Percentiles rank a stretch among this genome's conserved stretches.
phyloP scores from a whole-genome alignment of 1,140 invertebrate genomes.

The Aleiodes sp. region DNA sequence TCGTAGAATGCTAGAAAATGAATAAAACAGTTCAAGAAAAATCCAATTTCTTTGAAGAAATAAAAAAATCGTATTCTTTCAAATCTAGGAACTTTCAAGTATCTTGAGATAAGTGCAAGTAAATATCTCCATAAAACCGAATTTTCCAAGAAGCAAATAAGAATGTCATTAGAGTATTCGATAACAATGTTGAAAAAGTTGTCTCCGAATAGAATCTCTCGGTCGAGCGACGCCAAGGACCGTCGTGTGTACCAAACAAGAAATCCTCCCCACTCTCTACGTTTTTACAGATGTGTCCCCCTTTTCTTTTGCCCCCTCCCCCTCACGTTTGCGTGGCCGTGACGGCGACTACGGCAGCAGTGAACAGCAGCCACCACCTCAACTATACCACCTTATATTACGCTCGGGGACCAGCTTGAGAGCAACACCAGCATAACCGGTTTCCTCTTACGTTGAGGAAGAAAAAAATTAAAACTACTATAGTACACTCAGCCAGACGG shows the following conservation, averaged over 20 bases:
- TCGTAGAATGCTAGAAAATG: no score
- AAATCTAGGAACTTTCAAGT: not conserved
- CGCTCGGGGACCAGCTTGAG: not conserved
- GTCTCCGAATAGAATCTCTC: not conserved
- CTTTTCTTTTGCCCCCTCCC: not conserved
- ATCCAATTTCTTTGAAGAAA: no score
- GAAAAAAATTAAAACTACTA: constrained; percentile 19
- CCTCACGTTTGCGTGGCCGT: not conserved
- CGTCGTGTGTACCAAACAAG: not conserved
- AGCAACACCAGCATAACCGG: constrained; percentile 18
- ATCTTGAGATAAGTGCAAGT: no score
- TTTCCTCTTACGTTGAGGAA: constrained; percentile 24
- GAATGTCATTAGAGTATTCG: not conserved
- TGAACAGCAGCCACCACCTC: constrained; percentile 15
- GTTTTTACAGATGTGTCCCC: no score
- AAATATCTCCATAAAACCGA: not conserved
- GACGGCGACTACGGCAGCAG: constrained; percentile 1
- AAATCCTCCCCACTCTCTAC: not conserved
- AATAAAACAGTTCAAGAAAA: no score
- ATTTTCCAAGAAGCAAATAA: not conserved
- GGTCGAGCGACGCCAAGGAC: not conserved
- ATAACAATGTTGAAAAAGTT: constrained; percentile 1
- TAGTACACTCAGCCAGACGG: constrained; percentile 28
- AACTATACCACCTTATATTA: constrained; percentile 18
- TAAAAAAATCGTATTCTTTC: no score